phyloP scores from a whole-genome alignment of 2,888 invertebrate genomes.

The Helleia helle region DNA sequence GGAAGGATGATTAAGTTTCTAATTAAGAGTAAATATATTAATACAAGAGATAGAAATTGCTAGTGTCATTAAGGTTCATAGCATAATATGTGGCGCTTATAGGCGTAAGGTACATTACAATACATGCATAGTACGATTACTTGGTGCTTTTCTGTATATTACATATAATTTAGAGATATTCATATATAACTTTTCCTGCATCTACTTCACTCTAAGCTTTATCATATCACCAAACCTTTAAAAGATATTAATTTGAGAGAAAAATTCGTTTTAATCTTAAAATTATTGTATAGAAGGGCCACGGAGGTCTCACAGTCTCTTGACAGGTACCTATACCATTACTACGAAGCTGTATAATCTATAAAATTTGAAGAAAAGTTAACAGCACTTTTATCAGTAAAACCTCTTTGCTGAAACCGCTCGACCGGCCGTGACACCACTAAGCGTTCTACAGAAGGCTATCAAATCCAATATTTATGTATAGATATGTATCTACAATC shows the following conservation, averaged over 20 bases:
- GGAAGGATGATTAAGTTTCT: conserved; percentile 64
- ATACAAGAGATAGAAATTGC: conserved; percentile 59
- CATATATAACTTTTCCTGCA: conserved; percentile 31
- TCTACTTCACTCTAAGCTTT: conserved; percentile 34
- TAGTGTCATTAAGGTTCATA: conserved; percentile 53
- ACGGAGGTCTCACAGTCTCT: conserved; percentile 43
- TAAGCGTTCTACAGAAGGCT: conserved; percentile 68
- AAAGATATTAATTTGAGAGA: conserved; percentile 37
- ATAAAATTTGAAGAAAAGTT: neutral
- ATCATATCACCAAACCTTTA: conserved; percentile 42
- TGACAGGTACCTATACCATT: conserved; percentile 14
- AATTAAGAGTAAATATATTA: conserved; percentile 41
- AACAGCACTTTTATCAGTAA: conserved; percentile 2
- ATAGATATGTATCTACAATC: conserved; percentile 40
- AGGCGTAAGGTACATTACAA: conserved; percentile 31
- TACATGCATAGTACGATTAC: conserved; percentile 34
- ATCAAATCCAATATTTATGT: conserved; percentile 61
- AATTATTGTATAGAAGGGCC: conserved; percentile 49
- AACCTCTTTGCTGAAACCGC: conserved; percentile 25
- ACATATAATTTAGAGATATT: conserved; percentile 29
- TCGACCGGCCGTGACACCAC: conserved; percentile 39
- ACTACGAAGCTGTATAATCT: neutral
- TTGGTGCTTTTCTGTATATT: conserved; percentile 52
- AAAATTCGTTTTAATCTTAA: conserved; percentile 40
- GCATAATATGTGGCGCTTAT: conserved; percentile 33